Evolutionary conservation across 2,113 vertebrate genomes (phyloP), one percentile per base, ranked within the genome.

Genomic region (Sapayoa aenigma): DNA sequence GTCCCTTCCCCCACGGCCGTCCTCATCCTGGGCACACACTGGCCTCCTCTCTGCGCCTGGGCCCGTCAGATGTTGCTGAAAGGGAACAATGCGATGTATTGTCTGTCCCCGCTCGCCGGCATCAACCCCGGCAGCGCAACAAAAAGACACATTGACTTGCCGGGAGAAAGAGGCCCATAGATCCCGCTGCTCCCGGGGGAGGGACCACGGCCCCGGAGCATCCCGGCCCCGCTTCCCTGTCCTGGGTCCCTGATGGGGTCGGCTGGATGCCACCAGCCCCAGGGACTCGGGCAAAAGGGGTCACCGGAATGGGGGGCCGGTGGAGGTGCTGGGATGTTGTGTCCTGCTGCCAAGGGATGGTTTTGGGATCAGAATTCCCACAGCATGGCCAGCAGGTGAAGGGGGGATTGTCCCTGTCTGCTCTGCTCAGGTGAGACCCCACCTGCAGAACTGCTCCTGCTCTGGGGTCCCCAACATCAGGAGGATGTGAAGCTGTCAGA

Each of bases 81-180:
- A 60, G 82, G 95, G 96, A 98, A 98, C 98, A 99, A 99, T 98
- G 97, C 56, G n/a, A 59, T 62, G 93, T 96, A 98, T 98, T 98
- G 97, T 98, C 98, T 52, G 89, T 91, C 94, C 97, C 95, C 37
- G 89, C 97, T 97, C 96, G 76, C 95, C 90, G 96, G 78, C 95
- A 97, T 95, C 96, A 96, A 96, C 97, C 96, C 97, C 97, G 96
- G 94, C 97, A 97, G 90, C 93, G 90, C 97, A 96, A 98, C 97
- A 98, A 98, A 98, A 98, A 98, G 97, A 96, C 93, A 97, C 98
- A 98, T 98, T 98, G 98, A 98, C 74, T 94, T 9, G n/a, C 86
- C 4, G 75, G 55, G 94, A 97, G 96, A 97, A 95, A 97, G 95
- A 94, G 97, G 89, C 97, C 95, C 96, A 93, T 27, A 94, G 52